Evolutionary conservation across 2,797 vertebrate species (phyloP), one percentile per base, ranked within the genome.

Genomic region (Acanthurus tractus): DNA sequence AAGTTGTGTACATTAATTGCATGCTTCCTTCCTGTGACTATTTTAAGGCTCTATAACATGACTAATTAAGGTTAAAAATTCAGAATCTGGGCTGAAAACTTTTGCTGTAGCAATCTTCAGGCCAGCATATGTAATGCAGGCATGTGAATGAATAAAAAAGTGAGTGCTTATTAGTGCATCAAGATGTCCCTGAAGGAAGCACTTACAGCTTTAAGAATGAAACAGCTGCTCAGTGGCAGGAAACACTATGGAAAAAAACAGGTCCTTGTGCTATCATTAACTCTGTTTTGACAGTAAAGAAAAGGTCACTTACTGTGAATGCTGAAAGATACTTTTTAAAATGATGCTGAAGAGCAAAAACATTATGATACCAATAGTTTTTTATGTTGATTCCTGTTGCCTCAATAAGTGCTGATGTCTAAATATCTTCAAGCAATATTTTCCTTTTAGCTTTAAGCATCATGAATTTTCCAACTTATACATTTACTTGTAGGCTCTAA

Each of bases 141-240:
- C 34, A 61, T 68, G 29, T 46, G 61, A 74, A 50, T 49, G 63
- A 61, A 69, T 61, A 34, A 7, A 34, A 54, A 76, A 77, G 55
- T 23, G 40, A 67, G 44, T 12, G 48, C 36, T 36, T 50, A 20
- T 64, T 57, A 54, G 49, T 52, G 38, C 36, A 71, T 71, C 74
- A 49, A 50, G 13, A 12, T 49, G 63, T 64, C 66, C 74, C 77
- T 76, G 57, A 69, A 45, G 52, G 40, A 42, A 49, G 15, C 29
- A 42, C 42, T 63, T 66, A 66, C 50, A 58, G 52, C 50, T 46
- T 54, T 14, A 76, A 69, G 64, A 86, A 74, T 53, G 20, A 81
- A 79, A 62, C 13, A 59, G 45, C 29, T 40, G 20, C 36, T 63
- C 46, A 57, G 29, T 61, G 49, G 20, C 46, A 64, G 57, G 54